Percentiles rank a stretch among this genome's conserved stretches.
Conservation (phyloP, 2,797 vertebrate genomes). For the Lagocephalus sceleratus region DNA sequence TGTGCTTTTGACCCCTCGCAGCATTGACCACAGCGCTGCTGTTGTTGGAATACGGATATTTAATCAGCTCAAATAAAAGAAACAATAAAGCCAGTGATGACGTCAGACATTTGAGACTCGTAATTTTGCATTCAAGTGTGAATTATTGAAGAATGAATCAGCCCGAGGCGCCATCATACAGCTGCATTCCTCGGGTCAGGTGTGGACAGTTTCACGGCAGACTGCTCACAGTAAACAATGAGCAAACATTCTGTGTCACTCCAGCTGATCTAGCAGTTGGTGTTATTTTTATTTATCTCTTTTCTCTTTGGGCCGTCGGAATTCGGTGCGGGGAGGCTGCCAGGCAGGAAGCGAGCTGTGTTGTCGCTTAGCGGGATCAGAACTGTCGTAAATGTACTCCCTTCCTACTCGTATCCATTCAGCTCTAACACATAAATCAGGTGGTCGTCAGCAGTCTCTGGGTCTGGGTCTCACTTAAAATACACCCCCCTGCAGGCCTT, state of each 20-base stretch:
- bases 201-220: conserved; percentile 56
- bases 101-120: too few relatives aligned
- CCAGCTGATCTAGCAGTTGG: conserved; percentile 72
- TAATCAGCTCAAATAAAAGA: neutral
- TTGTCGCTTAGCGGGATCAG: conserved; percentile 22
- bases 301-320: conserved; percentile 42
- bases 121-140: too few relatives aligned
- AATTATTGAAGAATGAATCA: neutral
- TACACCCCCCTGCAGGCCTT: neutral
- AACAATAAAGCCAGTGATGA: neutral
- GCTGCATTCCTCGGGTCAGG: conserved; percentile 61
- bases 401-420: conserved; percentile 10
- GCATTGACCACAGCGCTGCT: conserved; percentile 20
- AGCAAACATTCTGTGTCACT: conserved; percentile 62
- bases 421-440: neutral
- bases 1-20: conserved; percentile 40
- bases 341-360: conserved; percentile 34
- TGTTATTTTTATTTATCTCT: conserved; percentile 31
- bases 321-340: conserved; percentile 38
- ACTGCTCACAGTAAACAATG: conserved; percentile 60
- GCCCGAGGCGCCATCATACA: conserved; percentile 20
- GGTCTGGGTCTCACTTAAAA: neutral
- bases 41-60: conserved; percentile 10
- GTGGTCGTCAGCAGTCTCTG: neutral
- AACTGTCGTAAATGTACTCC: conserved; percentile 4